Conservation (phyloP, 2,113 vertebrate genomes). For the Engystomops pustulosus region DNA sequence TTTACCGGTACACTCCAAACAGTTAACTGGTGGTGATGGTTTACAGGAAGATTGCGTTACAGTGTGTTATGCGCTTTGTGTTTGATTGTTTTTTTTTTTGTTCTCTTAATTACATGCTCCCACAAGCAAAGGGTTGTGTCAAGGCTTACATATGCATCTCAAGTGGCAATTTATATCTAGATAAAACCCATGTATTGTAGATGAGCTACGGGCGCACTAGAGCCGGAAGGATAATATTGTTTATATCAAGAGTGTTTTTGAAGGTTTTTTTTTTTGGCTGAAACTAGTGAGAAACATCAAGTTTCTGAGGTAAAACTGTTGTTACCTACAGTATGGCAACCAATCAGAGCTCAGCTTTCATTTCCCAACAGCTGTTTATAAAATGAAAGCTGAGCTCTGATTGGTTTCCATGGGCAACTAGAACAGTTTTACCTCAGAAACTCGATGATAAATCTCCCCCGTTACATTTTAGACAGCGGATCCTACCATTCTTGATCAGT, state of each 20-base stretch:
- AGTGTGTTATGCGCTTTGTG: background rate
- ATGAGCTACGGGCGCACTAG: background rate
- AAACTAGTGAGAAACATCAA: background rate
- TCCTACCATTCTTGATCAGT: background rate
- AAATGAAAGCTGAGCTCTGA: too few species aligned
- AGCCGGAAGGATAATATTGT: background rate
- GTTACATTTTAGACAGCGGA: background rate
- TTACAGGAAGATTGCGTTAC: background rate
- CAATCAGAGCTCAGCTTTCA: too few species aligned
- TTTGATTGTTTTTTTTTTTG: constrained; percentile 24
- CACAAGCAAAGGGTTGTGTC: background rate
- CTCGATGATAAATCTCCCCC: too few species aligned
- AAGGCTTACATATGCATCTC: constrained; percentile 6
- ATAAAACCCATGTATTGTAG: background rate
- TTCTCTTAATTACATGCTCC: constrained; percentile 19
- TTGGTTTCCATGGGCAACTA: too few species aligned
- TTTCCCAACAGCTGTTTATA: too few species aligned
- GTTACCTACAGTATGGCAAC: too few species aligned
- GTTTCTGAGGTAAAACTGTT: too few species aligned
- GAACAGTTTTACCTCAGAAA: too few species aligned
- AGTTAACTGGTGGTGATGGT: background rate
- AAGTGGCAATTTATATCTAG: constrained; percentile 25
- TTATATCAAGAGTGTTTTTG: background rate
- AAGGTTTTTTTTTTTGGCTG: background rate
- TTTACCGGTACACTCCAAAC: background rate